Evolutionary conservation across 2,113 vertebrate genomes (phyloP).

Genomic region (Epinephelus lanceolatus): DNA sequence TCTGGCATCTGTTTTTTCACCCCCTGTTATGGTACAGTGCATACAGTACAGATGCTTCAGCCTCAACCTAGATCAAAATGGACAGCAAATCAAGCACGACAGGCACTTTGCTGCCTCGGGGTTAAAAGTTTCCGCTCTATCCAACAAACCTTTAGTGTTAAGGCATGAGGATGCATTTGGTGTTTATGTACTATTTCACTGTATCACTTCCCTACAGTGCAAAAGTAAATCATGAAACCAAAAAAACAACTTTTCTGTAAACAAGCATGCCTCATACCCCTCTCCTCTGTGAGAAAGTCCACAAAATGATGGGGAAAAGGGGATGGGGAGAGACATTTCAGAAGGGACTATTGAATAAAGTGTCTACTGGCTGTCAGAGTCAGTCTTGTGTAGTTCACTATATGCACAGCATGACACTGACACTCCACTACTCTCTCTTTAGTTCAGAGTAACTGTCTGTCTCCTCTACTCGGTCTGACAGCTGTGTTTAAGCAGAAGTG

Average conservation of each 20-base stretch:
- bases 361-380: constrained; percentile 12
- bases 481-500: constrained; percentile 11
- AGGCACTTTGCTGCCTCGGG: background rate
- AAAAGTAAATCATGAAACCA: constrained; percentile 17
- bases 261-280: background rate
- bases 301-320: background rate
- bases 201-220: background rate
- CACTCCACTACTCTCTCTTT: constrained; percentile 1
- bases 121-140: constrained; percentile 9
- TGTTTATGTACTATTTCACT: background rate
- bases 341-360: background rate
- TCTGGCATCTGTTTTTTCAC: constrained; percentile 1
- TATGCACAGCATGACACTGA: constrained; percentile 8
- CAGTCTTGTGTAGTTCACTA: constrained; percentile 18
- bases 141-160: background rate
- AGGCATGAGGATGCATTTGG: background rate
- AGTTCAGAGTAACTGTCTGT: constrained; percentile 12
- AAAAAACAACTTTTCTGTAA: background rate
- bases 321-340: background rate
- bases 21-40: background rate
- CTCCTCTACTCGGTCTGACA: background rate
- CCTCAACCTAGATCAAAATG: background rate
- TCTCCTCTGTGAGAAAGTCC: background rate
- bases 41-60: background rate
- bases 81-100: constrained; percentile 1